phyloP scores from a whole-genome alignment of 2,797 vertebrate species.

The Eptatretus atami region DNA sequence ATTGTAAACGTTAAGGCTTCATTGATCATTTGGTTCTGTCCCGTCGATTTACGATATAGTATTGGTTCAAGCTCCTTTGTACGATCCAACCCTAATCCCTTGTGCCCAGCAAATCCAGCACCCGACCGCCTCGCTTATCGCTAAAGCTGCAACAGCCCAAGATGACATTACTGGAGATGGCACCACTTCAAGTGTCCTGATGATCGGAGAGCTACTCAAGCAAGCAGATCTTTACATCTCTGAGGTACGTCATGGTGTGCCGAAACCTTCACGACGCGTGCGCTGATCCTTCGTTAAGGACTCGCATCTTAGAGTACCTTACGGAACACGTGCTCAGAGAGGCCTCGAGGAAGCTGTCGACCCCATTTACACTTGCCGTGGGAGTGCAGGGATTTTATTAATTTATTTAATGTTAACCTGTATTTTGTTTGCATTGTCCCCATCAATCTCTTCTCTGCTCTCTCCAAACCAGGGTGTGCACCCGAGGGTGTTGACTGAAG shows the following conservation, averaged over 20 bases:
- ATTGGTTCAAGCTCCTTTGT: not conserved
- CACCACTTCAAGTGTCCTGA: constrained; percentile 86
- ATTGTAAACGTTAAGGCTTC: no score
- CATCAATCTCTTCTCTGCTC: not conserved
- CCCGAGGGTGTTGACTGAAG: constrained; percentile 67
- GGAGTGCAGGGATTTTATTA: not conserved
- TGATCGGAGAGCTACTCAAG: constrained; percentile 76
- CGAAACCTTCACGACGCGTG: not conserved
- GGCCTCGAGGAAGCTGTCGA: no score
- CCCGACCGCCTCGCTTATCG: constrained; percentile 76
- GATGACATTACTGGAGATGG: constrained; percentile 94
- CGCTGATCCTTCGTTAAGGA: no score
- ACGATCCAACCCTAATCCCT: not conserved
- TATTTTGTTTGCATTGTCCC: not conserved
- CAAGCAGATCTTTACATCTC: constrained; percentile 84
- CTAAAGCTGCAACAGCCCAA: constrained; percentile 83
- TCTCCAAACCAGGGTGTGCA: constrained; percentile 37
- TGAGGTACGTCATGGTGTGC: constrained; percentile 22
- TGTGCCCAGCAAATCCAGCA: constrained; percentile 79
- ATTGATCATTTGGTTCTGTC: no score
- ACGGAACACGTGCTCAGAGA: no score
- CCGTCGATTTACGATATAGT: no score
- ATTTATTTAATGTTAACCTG: not conserved
- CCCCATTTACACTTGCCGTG: not conserved
- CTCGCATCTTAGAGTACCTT: no score